Percentiles rank a stretch among this genome's conserved stretches.
Evolutionary conservation across 2,888 invertebrate genomes (phyloP).

Genomic region (Drosophila ezoana): DNA sequence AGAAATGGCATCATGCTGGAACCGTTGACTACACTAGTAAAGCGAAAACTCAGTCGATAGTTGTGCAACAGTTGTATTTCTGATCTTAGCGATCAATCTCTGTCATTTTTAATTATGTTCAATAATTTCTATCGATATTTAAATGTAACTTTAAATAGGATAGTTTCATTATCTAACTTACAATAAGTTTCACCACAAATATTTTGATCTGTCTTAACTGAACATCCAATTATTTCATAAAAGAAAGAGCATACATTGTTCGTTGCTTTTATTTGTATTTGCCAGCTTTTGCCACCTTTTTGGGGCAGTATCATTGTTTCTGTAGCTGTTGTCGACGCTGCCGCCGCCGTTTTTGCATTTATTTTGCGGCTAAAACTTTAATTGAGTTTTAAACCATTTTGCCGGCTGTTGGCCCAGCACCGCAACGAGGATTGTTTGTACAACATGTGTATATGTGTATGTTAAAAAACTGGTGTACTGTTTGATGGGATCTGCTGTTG

Average conservation of each 20-base stretch:
- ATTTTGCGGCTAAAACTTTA: slow-evolving; percentile 81
- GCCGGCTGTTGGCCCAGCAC: slow-evolving; percentile 41
- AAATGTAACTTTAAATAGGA: no score
- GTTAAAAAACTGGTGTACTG: slow-evolving; percentile 42
- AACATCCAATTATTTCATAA: not conserved
- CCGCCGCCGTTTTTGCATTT: slow-evolving; percentile 70
- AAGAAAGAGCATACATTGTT: slow-evolving; percentile 18
- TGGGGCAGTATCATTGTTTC: slow-evolving; percentile 44
- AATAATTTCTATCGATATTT: no score
- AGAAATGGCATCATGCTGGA: no score
- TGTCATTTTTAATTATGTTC: no score
- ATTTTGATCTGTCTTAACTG: not conserved
- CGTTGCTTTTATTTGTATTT: not conserved
- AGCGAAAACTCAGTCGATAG: no score
- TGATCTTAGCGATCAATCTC: no score
- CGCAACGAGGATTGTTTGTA: slow-evolving; percentile 53
- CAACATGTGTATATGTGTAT: slow-evolving; percentile 16
- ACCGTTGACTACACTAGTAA: no score
- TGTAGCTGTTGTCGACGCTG: slow-evolving; percentile 57
- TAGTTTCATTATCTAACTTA: no score
- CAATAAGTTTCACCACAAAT: no score
- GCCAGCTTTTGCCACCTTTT: slow-evolving; percentile 15
- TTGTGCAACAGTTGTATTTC: no score
- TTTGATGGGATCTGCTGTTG: slow-evolving; percentile 44
- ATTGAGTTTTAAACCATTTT: slow-evolving; percentile 81